These are phyloP conservation scores for Scaptomyza montana DNA, from an alignment of 1,140 invertebrate genomes.

Conservation along the genomic window DNA sequence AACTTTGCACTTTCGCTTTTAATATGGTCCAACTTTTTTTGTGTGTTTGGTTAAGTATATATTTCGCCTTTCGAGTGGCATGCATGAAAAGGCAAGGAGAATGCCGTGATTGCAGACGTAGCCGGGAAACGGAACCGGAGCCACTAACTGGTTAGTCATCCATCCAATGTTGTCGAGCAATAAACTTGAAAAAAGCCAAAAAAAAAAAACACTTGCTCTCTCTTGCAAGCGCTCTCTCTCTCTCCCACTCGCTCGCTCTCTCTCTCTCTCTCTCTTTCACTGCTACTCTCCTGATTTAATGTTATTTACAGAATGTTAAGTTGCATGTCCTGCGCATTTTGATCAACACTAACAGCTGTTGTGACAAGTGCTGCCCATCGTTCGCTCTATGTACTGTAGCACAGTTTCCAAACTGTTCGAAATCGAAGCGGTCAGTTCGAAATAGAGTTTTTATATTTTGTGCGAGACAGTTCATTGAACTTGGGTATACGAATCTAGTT, in stretches of 20 bases:
- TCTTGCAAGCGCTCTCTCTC: neutral
- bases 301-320: neutral
- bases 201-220: too few species aligned
- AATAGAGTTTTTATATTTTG: neutral
- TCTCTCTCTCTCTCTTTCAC: neutral
- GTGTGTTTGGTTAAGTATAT: too few species aligned
- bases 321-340: slow-evolving; percentile 51
- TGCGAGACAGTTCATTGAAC: slow-evolving; percentile 55
- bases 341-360: slow-evolving; percentile 23
- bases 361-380: slow-evolving; percentile 39
- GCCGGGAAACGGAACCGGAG: neutral
- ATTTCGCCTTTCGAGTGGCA: slow-evolving; percentile 5
- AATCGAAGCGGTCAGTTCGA: slow-evolving; percentile 23
- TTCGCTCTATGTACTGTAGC: neutral
- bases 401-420: neutral
- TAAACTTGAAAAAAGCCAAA: too few species aligned
- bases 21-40: too few species aligned
- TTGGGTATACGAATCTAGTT: slow-evolving; percentile 5
- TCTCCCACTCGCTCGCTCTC: neutral
- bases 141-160: slow-evolving; percentile 1
- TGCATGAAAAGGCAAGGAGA: neutral
- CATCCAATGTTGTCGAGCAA: neutral
- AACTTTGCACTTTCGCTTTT: neutral
- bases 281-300: neutral
- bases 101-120: neutral